Percentiles rank a stretch among this genome's conserved stretches.
phyloP scores from a whole-genome alignment of 2,888 invertebrate species.

The Coelinius sp. region DNA sequence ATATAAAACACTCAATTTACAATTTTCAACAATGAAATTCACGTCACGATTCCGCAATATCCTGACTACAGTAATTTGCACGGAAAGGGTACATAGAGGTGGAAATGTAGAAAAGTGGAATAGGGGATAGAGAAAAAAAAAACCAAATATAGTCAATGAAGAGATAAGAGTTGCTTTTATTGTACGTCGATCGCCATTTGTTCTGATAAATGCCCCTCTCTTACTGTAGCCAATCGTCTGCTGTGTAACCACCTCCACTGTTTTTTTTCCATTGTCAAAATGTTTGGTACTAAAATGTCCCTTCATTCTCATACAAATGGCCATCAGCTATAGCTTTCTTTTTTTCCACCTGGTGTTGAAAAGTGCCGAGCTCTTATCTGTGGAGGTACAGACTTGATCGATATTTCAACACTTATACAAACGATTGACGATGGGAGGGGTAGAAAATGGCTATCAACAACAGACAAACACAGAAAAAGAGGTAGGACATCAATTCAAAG shows the following conservation, averaged over 20 bases:
- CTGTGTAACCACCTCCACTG: conserved; percentile 8
- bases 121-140: conserved; percentile 17
- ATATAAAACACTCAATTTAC: conserved; percentile 3
- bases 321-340: conserved; percentile 9
- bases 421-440: not conserved
- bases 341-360: not conserved
- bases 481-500: not conserved
- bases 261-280: conserved; percentile 37
- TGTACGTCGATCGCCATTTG: conserved; percentile 47
- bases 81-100: conserved; percentile 1
- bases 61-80: conserved; percentile 18
- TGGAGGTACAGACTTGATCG: conserved; percentile 26
- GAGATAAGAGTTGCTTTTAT: conserved; percentile 44
- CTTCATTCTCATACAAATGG: conserved; percentile 44
- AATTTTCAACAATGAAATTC: conserved; percentile 19
- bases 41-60: conserved; percentile 19
- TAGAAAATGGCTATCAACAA: not conserved
- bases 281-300: conserved; percentile 38
- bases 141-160: conserved; percentile 41
- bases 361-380: conserved; percentile 7
- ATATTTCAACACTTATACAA: conserved; percentile 35
- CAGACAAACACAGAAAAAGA: not conserved
- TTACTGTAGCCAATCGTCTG: conserved; percentile 4
- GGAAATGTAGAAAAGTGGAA: not conserved
- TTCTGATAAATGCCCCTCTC: conserved; percentile 41